Evolutionary conservation across 2,797 vertebrate species (phyloP).

Genomic region (Chloroceryle amazona): DNA sequence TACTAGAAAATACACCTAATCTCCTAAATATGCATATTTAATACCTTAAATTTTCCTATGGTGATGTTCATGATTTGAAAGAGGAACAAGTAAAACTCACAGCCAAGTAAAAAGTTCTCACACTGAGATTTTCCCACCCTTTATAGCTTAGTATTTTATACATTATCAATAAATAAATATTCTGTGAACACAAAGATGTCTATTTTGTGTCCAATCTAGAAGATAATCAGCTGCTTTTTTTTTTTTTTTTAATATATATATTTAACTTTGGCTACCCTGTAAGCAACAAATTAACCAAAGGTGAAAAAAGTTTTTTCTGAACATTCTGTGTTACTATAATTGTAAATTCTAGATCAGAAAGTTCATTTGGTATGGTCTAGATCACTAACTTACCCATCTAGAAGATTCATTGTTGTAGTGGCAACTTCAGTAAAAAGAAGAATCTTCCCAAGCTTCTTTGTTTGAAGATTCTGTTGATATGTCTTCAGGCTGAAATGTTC

Average conservation of each 20-base stretch:
- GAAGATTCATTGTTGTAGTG: conserved; percentile 90
- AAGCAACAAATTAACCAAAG: not conserved
- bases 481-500: conserved; percentile 85
- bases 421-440: conserved; percentile 89
- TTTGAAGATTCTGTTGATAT: conserved; percentile 87
- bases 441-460: conserved; percentile 84
- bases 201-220: not conserved
- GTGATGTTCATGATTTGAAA: not conserved
- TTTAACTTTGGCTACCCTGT: not conserved
- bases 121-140: not conserved
- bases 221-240: not conserved
- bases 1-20: not conserved
- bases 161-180: not conserved
- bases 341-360: accelerated
- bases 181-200: not conserved
- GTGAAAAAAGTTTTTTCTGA: not conserved
- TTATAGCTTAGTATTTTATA: not conserved
- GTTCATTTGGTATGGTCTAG: accelerated
- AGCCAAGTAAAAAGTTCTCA: not conserved
- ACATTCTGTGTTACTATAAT: accelerated
- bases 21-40: not conserved
- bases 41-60: not conserved
- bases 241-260: not conserved
- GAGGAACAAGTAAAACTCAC: not conserved
- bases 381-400: conserved; percentile 88